These are phyloP conservation scores for Oenanthe oenanthe DNA, from an alignment of 2,113 vertebrate species.

Conservation along the genomic window DNA sequence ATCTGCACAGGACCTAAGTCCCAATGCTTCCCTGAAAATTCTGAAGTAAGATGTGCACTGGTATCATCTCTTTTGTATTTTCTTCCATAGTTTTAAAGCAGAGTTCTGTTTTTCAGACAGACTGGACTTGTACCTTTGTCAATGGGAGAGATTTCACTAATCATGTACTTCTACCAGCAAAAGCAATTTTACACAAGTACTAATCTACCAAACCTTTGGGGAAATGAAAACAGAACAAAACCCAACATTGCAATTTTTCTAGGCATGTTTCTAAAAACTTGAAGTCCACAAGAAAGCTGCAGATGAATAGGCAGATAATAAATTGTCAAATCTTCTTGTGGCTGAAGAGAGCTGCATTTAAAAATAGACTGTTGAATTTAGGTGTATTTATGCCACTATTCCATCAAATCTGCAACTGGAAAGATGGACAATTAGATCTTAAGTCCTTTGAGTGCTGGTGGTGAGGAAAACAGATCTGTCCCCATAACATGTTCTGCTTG, in stretches of 20 bases:
- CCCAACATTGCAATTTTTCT: background rate
- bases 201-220: background rate
- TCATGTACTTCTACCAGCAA: background rate
- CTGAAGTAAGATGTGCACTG: background rate
- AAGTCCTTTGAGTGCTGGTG: background rate
- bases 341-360: background rate
- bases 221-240: background rate
- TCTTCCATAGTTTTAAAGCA: background rate
- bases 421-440: background rate
- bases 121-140: background rate
- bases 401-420: background rate
- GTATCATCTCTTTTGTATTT: background rate
- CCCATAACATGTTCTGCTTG: background rate
- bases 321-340: background rate
- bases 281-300: background rate
- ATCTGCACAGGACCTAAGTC: background rate
- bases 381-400: background rate
- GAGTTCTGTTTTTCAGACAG: background rate
- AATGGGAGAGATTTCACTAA: background rate
- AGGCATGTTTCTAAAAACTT: background rate
- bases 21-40: background rate
- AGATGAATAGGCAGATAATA: background rate
- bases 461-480: background rate
- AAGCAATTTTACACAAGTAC: background rate
- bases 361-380: background rate